A percentile compares a stretch with the other conserved stretches of the same genome.
These are phyloP conservation scores for Macroglossus sobrinus DNA, from an alignment of 2,113 vertebrate species.

Conservation along the genomic window DNA sequence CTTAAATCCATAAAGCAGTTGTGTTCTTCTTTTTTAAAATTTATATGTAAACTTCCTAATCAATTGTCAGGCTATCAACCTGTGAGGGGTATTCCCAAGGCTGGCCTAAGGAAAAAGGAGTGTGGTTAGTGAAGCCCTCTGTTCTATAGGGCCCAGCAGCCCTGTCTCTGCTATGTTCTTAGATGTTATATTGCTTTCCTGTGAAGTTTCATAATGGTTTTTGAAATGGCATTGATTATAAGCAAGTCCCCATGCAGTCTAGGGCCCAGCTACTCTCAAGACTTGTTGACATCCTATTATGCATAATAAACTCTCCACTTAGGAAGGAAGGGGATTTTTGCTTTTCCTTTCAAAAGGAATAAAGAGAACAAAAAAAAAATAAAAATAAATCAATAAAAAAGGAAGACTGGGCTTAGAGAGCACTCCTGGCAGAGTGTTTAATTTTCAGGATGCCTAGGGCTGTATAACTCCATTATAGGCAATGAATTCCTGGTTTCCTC, in stretches of 20 bases:
- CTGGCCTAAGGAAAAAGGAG: not conserved
- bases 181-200: not conserved
- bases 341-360: conserved; percentile 7
- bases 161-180: not conserved
- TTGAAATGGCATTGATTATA: conserved; percentile 36
- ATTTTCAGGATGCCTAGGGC: not conserved
- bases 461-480: not conserved
- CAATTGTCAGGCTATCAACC: not conserved
- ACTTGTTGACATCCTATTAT: conserved; percentile 40
- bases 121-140: not conserved
- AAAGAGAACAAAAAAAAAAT: not conserved
- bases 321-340: not conserved
- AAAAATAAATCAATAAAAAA: too few relatives aligned
- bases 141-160: not conserved
- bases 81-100: not conserved
- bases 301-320: not conserved
- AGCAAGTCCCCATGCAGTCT: not conserved
- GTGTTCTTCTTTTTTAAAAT: not conserved
- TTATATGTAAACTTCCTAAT: conserved; percentile 12
- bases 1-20: not conserved
- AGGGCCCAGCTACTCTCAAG: not conserved
- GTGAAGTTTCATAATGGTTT: not conserved
- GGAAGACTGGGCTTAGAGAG: not conserved
- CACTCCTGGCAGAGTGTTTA: not conserved
- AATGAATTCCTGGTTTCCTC: not conserved